Conservation (phyloP, 2,113 vertebrate species). For the Dipodomys stephensi region DNA sequence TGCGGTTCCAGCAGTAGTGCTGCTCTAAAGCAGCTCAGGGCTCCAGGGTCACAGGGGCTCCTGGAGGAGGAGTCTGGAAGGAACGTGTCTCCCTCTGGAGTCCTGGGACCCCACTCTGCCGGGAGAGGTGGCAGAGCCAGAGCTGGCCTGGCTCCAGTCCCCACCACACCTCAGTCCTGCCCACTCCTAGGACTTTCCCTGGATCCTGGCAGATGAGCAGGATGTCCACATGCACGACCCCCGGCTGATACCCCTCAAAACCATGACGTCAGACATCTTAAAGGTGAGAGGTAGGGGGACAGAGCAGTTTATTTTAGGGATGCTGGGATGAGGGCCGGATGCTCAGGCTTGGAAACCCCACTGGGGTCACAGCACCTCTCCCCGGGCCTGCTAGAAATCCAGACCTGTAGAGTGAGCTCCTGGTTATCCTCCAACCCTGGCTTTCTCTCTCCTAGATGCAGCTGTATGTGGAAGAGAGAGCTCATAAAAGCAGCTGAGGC, state of each 20-base stretch:
- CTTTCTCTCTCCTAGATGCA: conserved; percentile 92
- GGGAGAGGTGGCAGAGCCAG: neutral
- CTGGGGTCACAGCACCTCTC: neutral
- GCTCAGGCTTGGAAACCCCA: too few relatives aligned
- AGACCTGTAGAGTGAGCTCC: neutral
- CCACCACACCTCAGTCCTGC: neutral
- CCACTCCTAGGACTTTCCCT: conserved; percentile 94
- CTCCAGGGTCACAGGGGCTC: neutral
- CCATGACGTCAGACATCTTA: conserved; percentile 98
- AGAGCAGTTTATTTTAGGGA: neutral
- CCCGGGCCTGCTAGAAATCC: neutral
- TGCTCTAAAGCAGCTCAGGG: neutral
- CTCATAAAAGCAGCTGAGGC: conserved; percentile 92
- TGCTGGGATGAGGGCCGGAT: neutral
- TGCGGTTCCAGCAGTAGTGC: too few relatives aligned
- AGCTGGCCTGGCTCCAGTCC: neutral
- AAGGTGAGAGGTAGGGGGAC: conserved; percentile 88
- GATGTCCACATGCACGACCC: conserved; percentile 97
- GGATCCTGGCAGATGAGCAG: conserved; percentile 98
- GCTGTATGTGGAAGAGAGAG: conserved; percentile 97
- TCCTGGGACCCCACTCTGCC: neutral
- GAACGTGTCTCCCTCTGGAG: neutral
- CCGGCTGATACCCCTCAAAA: conserved; percentile 96
- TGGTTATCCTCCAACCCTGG: neutral
- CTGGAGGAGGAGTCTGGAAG: neutral